Evolutionary conservation across 2,113 vertebrate genomes (phyloP).

Genomic region (Galeopterus variegatus): DNA sequence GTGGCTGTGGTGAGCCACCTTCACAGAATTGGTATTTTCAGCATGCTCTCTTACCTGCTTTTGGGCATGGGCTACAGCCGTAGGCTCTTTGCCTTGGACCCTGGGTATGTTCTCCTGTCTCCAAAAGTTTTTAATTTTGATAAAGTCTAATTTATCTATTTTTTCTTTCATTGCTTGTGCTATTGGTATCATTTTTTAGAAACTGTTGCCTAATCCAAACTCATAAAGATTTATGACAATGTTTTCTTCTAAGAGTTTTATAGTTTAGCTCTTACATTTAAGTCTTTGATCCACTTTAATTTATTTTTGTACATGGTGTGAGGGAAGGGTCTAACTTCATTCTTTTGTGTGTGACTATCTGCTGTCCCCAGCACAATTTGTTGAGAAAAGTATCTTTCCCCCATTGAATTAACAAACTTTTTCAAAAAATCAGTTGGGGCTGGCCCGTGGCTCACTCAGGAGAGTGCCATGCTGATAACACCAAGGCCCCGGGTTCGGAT

Average conservation of each 20-base stretch:
- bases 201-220: background rate
- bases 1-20: no score
- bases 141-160: background rate
- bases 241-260: background rate
- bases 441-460: no score
- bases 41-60: no score
- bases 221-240: background rate
- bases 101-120: no score
- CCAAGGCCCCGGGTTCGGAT: no score
- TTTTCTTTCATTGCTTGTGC: background rate
- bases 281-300: background rate
- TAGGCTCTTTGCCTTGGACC: no score
- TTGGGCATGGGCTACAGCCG: no score
- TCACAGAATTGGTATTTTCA: no score
- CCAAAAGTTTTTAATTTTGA: constrained; percentile 31
- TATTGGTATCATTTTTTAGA: background rate
- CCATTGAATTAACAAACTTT: background rate
- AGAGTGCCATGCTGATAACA: no score
- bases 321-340: background rate
- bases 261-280: background rate
- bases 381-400: background rate
- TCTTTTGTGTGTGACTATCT: background rate
- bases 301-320: background rate
- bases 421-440: background rate
- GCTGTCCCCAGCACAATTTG: background rate